phyloP scores from a whole-genome alignment of 2,113 vertebrate genomes.

The Glareola pratincola region DNA sequence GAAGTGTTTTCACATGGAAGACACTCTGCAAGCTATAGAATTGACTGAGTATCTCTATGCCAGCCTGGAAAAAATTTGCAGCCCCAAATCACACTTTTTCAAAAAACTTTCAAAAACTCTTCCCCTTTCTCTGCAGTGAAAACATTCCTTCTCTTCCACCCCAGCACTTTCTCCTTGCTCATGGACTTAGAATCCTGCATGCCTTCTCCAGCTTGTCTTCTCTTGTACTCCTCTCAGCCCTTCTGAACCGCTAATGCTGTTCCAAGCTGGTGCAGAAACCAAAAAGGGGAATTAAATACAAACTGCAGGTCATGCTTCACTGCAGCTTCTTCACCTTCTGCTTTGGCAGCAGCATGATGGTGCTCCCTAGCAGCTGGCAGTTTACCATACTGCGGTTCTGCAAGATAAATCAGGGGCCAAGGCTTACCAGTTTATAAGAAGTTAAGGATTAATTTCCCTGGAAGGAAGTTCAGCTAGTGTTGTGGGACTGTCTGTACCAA shows the following conservation, averaged over 20 bases:
- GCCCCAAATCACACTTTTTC: neutral
- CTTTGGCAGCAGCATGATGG: neutral
- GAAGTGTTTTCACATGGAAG: neutral
- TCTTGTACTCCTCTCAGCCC: neutral
- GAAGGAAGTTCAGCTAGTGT: neutral
- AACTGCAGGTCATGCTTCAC: neutral
- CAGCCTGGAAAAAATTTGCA: neutral
- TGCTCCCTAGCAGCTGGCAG: slow-evolving; percentile 19
- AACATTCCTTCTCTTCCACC: neutral
- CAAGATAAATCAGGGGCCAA: neutral
- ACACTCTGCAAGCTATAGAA: neutral
- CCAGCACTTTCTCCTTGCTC: neutral
- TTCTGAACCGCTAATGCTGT: neutral
- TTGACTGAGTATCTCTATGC: neutral
- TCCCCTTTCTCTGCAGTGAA: neutral
- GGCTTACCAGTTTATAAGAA: neutral
- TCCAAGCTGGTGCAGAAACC: neutral
- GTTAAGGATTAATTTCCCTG: neutral
- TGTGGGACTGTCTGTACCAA: neutral
- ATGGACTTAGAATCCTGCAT: neutral
- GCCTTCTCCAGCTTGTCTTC: neutral
- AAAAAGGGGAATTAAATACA: neutral
- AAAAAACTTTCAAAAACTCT: neutral
- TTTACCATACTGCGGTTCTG: slow-evolving; percentile 12
- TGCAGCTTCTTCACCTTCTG: slow-evolving; percentile 3